These are phyloP conservation scores for Candoia aspera DNA, from an alignment of 2,113 vertebrate genomes.

Conservation along the genomic window DNA sequence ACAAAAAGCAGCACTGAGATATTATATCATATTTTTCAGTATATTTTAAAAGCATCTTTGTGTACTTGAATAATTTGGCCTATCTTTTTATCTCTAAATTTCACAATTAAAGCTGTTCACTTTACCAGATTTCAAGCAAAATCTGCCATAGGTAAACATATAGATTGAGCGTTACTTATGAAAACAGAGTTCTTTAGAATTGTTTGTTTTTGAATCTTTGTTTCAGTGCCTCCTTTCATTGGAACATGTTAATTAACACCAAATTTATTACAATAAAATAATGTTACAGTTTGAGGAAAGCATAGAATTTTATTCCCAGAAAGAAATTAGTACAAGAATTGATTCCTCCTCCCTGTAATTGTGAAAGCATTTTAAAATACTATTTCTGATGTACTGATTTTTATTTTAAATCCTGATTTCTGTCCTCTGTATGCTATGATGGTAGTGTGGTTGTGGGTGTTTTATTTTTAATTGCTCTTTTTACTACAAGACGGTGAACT, in stretches of 20 bases:
- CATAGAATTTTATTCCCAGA: neutral
- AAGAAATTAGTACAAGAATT: constrained; percentile 28
- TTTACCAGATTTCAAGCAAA: constrained; percentile 46
- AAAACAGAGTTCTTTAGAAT: constrained; percentile 25
- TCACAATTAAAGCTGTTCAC: constrained; percentile 30
- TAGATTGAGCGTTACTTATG: neutral
- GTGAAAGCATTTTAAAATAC: constrained; percentile 31
- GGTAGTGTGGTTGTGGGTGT: constrained; percentile 8
- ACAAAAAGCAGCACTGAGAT: neutral
- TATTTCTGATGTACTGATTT: constrained; percentile 47
- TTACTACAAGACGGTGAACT: constrained; percentile 66
- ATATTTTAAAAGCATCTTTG: neutral
- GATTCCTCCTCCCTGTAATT: constrained; percentile 12
- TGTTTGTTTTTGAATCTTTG: constrained; percentile 35
- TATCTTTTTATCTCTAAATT: neutral
- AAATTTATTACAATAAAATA: constrained; percentile 7
- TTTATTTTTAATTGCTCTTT: constrained; percentile 62
- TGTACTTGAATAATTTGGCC: constrained; percentile 20
- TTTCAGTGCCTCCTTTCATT: neutral
- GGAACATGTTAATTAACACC: neutral
- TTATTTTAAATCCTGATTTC: constrained; percentile 57
- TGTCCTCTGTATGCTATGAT: constrained; percentile 15
- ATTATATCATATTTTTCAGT: neutral
- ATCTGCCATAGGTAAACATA: neutral
- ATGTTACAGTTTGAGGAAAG: neutral